phyloP scores from a whole-genome alignment of 2,113 vertebrate genomes.

The Phylloscopus trochiloides region DNA sequence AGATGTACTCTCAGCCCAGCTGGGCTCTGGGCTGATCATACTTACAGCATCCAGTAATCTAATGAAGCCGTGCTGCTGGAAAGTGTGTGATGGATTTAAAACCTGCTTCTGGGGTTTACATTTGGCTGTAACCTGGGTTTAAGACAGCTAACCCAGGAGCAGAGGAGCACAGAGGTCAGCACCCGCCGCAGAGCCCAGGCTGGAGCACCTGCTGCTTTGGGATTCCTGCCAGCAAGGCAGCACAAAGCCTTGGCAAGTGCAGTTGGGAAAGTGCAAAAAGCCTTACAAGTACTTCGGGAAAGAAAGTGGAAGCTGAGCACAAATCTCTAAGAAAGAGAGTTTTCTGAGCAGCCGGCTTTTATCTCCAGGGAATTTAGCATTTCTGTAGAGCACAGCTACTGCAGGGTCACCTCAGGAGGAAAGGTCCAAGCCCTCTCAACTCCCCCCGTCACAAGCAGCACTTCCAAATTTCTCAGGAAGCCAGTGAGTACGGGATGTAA shows the following conservation, averaged over 20 bases:
- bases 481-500: neutral
- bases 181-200: accelerated
- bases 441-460: neutral
- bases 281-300: neutral
- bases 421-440: neutral
- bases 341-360: neutral
- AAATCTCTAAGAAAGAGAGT: neutral
- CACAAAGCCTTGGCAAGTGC: neutral
- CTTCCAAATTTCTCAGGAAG: neutral
- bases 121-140: neutral
- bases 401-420: neutral
- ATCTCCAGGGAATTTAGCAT: conserved; percentile 1
- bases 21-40: neutral
- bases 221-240: neutral
- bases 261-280: neutral
- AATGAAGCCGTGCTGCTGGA: neutral
- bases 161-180: neutral
- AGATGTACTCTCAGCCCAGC: too few species aligned
- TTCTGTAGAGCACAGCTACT: neutral
- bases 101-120: neutral
- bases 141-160: neutral
- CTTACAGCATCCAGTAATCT: neutral
- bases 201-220: neutral
- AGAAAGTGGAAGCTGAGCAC: neutral
- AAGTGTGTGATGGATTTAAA: neutral